Evolutionary conservation across 2,113 vertebrate genomes (phyloP).

Genomic region (Spilogale gracilis): DNA sequence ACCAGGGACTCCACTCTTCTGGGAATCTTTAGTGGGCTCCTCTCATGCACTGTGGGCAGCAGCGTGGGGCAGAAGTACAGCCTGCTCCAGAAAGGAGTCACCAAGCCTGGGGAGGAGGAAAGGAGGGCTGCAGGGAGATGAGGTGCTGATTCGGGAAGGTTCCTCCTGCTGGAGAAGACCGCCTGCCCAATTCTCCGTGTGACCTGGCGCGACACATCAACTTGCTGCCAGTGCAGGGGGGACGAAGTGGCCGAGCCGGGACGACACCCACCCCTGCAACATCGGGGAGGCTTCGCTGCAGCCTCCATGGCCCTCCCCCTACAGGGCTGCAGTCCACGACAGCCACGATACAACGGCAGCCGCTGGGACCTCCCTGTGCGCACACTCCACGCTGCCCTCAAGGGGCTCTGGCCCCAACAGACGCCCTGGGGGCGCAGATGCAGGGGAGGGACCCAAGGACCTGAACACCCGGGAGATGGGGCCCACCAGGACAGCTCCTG

Average conservation of each 20-base stretch:
- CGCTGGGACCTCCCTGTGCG: fast-evolving
- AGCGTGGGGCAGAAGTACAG: not conserved
- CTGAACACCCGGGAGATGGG: not conserved
- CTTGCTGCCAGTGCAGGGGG: not conserved
- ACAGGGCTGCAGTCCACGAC: too few relatives aligned
- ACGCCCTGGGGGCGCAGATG: not conserved
- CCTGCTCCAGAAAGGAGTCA: not conserved
- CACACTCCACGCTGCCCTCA: not conserved
- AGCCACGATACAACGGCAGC: not conserved
- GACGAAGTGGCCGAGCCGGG: not conserved
- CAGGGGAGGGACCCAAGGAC: not conserved
- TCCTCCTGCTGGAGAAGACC: not conserved
- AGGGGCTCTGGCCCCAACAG: not conserved
- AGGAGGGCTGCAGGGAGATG: not conserved
- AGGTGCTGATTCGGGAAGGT: not conserved
- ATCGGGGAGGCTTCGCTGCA: not conserved
- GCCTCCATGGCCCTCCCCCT: not conserved
- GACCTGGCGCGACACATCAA: not conserved
- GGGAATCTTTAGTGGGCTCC: not conserved
- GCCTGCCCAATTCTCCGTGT: not conserved
- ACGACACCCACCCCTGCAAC: not conserved
- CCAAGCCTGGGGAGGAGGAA: not conserved
- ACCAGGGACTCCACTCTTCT: not conserved
- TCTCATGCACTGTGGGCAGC: fast-evolving
- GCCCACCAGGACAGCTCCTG: not conserved